Conservation (phyloP, 2,113 vertebrate genomes). For the Rafetus swinhoei region DNA sequence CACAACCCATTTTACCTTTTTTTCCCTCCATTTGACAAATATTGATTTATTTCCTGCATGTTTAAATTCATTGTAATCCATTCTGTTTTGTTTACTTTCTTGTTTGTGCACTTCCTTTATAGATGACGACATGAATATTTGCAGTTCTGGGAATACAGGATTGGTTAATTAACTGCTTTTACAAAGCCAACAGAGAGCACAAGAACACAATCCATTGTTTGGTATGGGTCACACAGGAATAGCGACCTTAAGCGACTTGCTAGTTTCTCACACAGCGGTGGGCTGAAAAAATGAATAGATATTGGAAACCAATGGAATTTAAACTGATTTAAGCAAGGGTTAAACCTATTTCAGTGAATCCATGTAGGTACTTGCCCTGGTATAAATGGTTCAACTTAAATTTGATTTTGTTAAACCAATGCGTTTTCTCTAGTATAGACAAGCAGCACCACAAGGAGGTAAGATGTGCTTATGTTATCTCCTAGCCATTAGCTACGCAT, state of each 20-base stretch:
- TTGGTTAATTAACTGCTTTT: conserved; percentile 60
- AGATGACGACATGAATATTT: conserved; percentile 58
- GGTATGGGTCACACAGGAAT: conserved; percentile 38
- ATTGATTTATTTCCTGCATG: conserved; percentile 71
- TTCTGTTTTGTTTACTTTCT: conserved; percentile 56
- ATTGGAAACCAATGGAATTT: not conserved
- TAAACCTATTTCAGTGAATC: not conserved
- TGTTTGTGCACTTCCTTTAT: conserved; percentile 55
- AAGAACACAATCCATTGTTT: conserved; percentile 9
- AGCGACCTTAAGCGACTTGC: not conserved
- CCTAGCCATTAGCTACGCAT: not conserved
- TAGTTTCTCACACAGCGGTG: not conserved
- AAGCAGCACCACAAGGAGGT: not conserved
- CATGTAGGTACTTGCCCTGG: not conserved
- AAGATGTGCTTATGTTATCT: not conserved
- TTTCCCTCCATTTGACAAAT: conserved; percentile 65
- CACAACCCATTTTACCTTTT: conserved; percentile 64
- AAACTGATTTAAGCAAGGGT: not conserved
- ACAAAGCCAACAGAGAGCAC: conserved; percentile 23
- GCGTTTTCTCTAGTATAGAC: not conserved
- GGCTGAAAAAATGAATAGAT: not conserved
- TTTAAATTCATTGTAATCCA: conserved; percentile 68
- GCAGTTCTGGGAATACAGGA: conserved; percentile 49
- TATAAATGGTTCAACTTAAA: not conserved
- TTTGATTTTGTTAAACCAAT: not conserved